Conservation (phyloP, 2,888 invertebrate species). For the Gastracanthus pulcherrimus region DNA sequence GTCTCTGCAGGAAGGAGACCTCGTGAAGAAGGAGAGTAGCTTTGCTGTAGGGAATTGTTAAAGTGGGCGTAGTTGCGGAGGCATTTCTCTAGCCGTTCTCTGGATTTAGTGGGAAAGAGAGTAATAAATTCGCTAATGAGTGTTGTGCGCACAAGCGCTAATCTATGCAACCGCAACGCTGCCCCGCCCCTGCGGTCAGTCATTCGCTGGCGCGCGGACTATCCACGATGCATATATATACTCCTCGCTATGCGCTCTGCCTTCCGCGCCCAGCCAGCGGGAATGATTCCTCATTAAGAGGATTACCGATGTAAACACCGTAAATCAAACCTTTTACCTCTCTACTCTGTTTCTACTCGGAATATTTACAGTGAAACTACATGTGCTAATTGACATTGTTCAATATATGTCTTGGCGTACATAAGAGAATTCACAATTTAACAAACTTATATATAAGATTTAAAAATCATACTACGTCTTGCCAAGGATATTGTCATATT, state of each 20-base stretch:
- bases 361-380: too few species aligned
- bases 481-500: too few species aligned
- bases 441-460: too few species aligned
- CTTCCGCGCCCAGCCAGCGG: slow-evolving; percentile 25
- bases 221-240: background rate
- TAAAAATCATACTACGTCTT: too few species aligned
- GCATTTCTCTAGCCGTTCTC: slow-evolving; percentile 7
- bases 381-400: too few species aligned
- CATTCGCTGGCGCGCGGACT: slow-evolving; percentile 16
- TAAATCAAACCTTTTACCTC: slow-evolving; percentile 62
- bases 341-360: background rate
- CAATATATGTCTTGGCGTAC: too few species aligned
- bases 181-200: slow-evolving; percentile 63
- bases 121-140: slow-evolving; percentile 73
- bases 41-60: too few species aligned
- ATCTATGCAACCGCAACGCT: slow-evolving; percentile 70
- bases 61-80: too few species aligned
- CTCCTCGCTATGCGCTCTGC: slow-evolving; percentile 11
- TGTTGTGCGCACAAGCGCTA: slow-evolving; percentile 70
- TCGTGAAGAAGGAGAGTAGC: too few species aligned
- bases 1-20: too few species aligned
- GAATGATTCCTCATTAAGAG: slow-evolving; percentile 68
- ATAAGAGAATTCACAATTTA: too few species aligned
- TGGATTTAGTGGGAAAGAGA: slow-evolving; percentile 65
- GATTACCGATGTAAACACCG: slow-evolving; percentile 69